Evolutionary conservation across 2,888 invertebrate species (phyloP).

Genomic region (Pocota personata): DNA sequence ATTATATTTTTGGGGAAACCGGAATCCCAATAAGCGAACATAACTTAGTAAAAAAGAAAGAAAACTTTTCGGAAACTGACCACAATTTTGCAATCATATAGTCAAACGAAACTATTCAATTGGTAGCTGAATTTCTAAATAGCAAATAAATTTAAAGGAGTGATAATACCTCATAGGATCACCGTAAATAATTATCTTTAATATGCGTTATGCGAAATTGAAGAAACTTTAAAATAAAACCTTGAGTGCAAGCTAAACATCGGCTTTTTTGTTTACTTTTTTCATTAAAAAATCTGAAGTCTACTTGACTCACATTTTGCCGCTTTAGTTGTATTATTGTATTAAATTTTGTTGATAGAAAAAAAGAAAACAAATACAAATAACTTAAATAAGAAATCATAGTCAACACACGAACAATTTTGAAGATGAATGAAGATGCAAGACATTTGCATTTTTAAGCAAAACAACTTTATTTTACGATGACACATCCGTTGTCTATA

Average conservation of each 20-base stretch:
- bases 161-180: background rate
- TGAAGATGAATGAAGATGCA: conserved; percentile 3
- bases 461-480: conserved; percentile 2
- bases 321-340: background rate
- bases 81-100: background rate
- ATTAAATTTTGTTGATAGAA: background rate
- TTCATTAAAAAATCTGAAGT: background rate
- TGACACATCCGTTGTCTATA: background rate
- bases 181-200: background rate
- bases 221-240: conserved; percentile 1
- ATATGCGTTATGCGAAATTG: background rate
- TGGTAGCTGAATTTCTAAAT: conserved; percentile 8
- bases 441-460: conserved; percentile 1
- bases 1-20: conserved; percentile 7
- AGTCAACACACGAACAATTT: background rate
- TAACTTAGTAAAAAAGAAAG: background rate
- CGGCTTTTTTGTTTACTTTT: background rate
- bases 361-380: background rate
- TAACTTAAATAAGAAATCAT: background rate
- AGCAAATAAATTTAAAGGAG: background rate
- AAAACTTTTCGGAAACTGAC: background rate
- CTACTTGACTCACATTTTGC: conserved; percentile 22
- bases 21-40: conserved; percentile 12
- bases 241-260: conserved; percentile 22
- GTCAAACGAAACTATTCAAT: background rate